phyloP scores from a whole-genome alignment of 2,113 vertebrate genomes.

The Haemorhous mexicanus region DNA sequence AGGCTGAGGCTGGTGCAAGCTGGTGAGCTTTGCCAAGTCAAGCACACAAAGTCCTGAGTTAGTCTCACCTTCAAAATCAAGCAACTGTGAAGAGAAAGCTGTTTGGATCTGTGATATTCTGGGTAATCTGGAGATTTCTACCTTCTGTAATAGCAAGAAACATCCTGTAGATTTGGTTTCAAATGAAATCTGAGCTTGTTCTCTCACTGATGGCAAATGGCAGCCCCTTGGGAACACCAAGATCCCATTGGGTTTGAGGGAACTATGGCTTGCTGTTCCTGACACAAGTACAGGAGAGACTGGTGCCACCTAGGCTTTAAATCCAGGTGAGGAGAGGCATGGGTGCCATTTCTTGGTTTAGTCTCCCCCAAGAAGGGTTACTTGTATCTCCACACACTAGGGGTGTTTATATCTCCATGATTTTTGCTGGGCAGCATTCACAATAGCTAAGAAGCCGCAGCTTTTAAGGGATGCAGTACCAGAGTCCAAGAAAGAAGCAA shows the following conservation, averaged over 20 bases:
- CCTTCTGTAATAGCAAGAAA: not conserved
- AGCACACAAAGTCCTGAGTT: not conserved
- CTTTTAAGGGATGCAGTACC: not conserved
- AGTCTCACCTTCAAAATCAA: not conserved
- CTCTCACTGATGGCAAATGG: not conserved
- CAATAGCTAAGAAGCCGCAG: not conserved
- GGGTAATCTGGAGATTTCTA: not conserved
- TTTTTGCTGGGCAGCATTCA: not conserved
- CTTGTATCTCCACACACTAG: not conserved
- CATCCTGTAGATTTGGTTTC: not conserved
- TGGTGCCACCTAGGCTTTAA: not conserved
- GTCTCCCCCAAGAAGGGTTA: not conserved
- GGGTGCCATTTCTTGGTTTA: not conserved
- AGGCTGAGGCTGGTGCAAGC: not conserved
- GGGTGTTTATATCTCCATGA: not conserved
- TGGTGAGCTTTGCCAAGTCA: not conserved
- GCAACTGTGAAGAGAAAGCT: not conserved
- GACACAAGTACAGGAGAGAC: not conserved
- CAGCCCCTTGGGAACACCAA: not conserved
- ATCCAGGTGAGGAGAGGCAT: not conserved
- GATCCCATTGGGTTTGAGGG: not conserved
- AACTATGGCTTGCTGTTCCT: not conserved
- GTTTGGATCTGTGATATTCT: not conserved
- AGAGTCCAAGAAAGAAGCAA: not conserved
- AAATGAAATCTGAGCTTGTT: not conserved